Evolutionary conservation across 2,888 invertebrate species (phyloP).

Genomic region (Sipunculus nudus): DNA sequence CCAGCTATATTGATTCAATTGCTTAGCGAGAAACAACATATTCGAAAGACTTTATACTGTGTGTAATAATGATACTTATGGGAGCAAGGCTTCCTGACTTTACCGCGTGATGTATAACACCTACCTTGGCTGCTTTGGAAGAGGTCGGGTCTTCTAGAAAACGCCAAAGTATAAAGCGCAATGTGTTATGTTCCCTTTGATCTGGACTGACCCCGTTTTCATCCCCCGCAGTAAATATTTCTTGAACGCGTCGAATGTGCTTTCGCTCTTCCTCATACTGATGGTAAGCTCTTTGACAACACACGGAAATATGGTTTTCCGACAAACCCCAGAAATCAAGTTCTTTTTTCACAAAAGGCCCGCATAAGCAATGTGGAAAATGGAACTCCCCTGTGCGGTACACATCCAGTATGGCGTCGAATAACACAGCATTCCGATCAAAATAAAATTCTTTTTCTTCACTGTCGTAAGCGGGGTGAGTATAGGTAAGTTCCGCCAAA

Average conservation of each 20-base stretch:
- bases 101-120: too few relatives aligned
- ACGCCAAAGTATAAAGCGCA: slow-evolving; percentile 20
- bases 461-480: slow-evolving; percentile 8
- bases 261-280: too few relatives aligned
- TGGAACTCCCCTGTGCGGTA: slow-evolving; percentile 47
- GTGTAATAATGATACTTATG: too few relatives aligned
- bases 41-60: too few relatives aligned
- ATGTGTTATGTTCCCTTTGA: too few relatives aligned
- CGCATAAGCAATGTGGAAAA: slow-evolving; percentile 43
- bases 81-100: too few relatives aligned
- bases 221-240: too few relatives aligned
- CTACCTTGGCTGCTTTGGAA: slow-evolving; percentile 32
- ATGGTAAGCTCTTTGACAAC: slow-evolving; percentile 39
- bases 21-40: too few relatives aligned
- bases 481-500: slow-evolving; percentile 6
- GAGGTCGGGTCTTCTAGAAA: slow-evolving; percentile 40
- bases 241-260: too few relatives aligned
- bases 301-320: slow-evolving; percentile 38
- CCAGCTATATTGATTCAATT: too few relatives aligned
- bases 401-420: slow-evolving; percentile 44
- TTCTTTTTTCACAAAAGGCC: slow-evolving; percentile 41
- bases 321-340: slow-evolving; percentile 46
- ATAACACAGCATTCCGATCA: slow-evolving; percentile 48
- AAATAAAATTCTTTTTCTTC: slow-evolving; percentile 40
- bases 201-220: too few relatives aligned